Evolutionary conservation across 1,140 invertebrate species (phyloP).

Genomic region (Drosophila mojavensis): DNA sequence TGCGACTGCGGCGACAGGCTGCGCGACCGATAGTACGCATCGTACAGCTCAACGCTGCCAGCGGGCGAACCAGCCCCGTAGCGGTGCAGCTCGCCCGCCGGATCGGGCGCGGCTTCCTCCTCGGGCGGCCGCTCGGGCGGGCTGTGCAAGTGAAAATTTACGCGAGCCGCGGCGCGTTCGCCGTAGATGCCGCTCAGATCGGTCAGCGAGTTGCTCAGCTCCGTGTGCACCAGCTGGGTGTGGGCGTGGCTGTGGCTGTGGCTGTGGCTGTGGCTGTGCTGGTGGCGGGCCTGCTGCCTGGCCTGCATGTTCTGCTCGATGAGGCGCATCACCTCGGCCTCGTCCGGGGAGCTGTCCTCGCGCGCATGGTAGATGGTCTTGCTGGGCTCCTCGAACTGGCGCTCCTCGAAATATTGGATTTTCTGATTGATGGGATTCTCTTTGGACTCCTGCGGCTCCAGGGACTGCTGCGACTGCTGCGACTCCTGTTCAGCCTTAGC

Average conservation of each 20-base stretch:
- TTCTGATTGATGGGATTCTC: slow-evolving; percentile 86
- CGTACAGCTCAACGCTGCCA: slow-evolving; percentile 85
- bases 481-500: slow-evolving; percentile 82
- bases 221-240: slow-evolving; percentile 46
- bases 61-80: slow-evolving; percentile 61
- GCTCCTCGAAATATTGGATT: slow-evolving; percentile 92
- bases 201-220: slow-evolving; percentile 87
- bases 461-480: slow-evolving; percentile 82
- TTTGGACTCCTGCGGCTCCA: slow-evolving; percentile 28
- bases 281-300: slow-evolving; percentile 56
- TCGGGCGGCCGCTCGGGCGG: slow-evolving; percentile 74
- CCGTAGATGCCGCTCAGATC: slow-evolving; percentile 92
- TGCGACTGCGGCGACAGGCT: slow-evolving; percentile 86
- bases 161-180: slow-evolving; percentile 85
- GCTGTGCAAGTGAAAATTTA: slow-evolving; percentile 83
- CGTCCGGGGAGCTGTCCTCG: slow-evolving; percentile 85
- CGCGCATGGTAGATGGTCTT: slow-evolving; percentile 86
- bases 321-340: slow-evolving; percentile 70
- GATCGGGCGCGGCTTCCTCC: neutral
- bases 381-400: slow-evolving; percentile 84
- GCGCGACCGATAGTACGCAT: slow-evolving; percentile 87
- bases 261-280: neutral
- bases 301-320: slow-evolving; percentile 80
- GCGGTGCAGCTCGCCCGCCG: slow-evolving; percentile 50
- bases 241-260: neutral